A percentile compares a stretch with the other conserved stretches of the same genome.
Conservation (phyloP, 2,797 vertebrate species). For the Lithobates sylvaticus region DNA sequence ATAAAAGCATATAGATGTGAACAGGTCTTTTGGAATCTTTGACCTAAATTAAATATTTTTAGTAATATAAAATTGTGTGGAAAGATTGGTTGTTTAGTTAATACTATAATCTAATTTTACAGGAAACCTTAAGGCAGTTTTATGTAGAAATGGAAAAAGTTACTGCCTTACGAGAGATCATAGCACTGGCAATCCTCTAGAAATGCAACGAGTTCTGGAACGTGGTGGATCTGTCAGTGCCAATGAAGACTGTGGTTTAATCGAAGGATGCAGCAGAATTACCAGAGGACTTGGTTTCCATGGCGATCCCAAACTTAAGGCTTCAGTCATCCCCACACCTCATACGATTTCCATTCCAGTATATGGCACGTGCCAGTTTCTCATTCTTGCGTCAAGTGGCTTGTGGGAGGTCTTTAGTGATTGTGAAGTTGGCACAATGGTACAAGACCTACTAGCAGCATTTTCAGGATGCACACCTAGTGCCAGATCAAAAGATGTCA, state of each 20-base stretch:
- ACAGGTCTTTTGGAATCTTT: not conserved
- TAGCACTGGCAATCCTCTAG: constrained; percentile 63
- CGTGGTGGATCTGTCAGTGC: constrained; percentile 68
- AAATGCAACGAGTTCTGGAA: constrained; percentile 67
- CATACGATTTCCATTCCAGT: constrained; percentile 68
- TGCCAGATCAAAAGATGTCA: not conserved
- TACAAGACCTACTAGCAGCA: constrained; percentile 62
- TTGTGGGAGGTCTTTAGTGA: constrained; percentile 74
- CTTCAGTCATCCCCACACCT: constrained; percentile 69
- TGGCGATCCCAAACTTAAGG: constrained; percentile 69
- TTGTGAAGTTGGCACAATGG: constrained; percentile 67
- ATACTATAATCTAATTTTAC: constrained; percentile 36
- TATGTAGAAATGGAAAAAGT: constrained; percentile 74
- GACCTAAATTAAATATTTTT: not conserved
- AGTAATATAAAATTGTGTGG: too few relatives aligned
- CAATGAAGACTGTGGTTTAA: constrained; percentile 65
- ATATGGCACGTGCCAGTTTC: constrained; percentile 70
- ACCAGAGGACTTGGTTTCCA: constrained; percentile 73
- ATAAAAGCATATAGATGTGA: too few relatives aligned
- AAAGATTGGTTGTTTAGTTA: not conserved
- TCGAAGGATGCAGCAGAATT: constrained; percentile 67
- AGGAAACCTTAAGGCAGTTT: constrained; percentile 72
- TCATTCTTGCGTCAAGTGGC: constrained; percentile 73
- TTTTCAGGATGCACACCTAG: constrained; percentile 47
- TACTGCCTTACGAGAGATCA: constrained; percentile 74